Evolutionary conservation across 2,888 invertebrate genomes (phyloP).

Genomic region (Lamproptera curius): DNA sequence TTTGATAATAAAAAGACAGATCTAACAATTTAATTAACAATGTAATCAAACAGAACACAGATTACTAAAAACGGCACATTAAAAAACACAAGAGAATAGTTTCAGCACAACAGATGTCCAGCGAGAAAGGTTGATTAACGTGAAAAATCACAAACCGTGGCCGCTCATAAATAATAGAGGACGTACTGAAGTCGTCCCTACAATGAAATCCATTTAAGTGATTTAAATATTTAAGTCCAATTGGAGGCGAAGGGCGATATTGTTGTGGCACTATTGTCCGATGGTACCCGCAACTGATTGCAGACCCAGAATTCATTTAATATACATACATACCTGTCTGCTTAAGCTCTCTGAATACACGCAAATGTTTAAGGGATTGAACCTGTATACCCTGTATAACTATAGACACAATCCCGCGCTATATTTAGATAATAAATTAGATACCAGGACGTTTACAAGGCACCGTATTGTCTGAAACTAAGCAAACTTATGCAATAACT

Average conservation of each 20-base stretch:
- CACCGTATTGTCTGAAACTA: no score
- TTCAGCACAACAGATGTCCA: no score
- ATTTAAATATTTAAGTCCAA: constrained; percentile 76
- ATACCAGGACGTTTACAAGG: no score
- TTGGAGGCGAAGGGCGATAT: constrained; percentile 72
- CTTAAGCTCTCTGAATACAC: constrained; percentile 43
- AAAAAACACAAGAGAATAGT: no score
- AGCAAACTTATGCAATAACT: no score
- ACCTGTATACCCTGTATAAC: no score
- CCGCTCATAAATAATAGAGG: constrained; percentile 39
- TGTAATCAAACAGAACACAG: no score
- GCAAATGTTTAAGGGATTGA: constrained; percentile 19
- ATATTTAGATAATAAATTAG: no score
- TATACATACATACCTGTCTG: constrained; percentile 59
- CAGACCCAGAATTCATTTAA: constrained; percentile 68
- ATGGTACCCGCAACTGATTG: constrained; percentile 66
- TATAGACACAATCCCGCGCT: no score
- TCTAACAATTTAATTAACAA: no score
- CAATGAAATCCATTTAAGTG: constrained; percentile 75
- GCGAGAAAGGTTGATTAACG: background rate
- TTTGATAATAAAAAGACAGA: no score
- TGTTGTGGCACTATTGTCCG: constrained; percentile 73
- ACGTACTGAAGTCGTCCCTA: constrained; percentile 51
- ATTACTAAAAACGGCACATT: no score
- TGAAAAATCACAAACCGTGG: constrained; percentile 11